These are phyloP conservation scores for Stenodera caucasica DNA, from an alignment of 2,888 invertebrate species.

Conservation along the genomic window DNA sequence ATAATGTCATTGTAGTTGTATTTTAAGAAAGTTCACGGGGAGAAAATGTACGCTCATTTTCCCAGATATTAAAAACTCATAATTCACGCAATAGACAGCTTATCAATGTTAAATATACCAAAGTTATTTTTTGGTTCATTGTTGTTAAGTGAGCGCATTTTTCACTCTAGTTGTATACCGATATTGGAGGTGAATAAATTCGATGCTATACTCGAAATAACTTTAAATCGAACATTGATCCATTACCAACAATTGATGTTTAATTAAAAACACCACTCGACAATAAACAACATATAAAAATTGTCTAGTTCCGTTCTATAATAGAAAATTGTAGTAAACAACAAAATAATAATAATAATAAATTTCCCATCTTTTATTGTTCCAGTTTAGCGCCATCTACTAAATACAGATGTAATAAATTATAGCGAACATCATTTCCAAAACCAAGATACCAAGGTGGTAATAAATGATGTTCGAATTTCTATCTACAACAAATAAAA, in stretches of 20 bases:
- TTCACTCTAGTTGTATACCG: conserved; percentile 23
- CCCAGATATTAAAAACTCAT: conserved; percentile 49
- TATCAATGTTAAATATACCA: conserved; percentile 42
- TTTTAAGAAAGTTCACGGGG: too few relatives aligned
- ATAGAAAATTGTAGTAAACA: neutral
- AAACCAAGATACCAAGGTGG: conserved; percentile 23
- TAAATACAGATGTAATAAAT: conserved; percentile 28
- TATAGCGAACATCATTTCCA: conserved; percentile 30
- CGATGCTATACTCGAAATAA: neutral
- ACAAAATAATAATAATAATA: neutral
- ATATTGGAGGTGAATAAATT: too few relatives aligned
- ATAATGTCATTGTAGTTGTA: too few relatives aligned
- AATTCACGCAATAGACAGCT: conserved; percentile 46
- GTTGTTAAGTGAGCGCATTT: conserved; percentile 38
- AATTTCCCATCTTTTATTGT: neutral
- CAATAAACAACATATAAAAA: too few relatives aligned
- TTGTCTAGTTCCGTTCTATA: too few relatives aligned
- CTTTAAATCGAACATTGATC: neutral
- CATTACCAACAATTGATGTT: neutral
- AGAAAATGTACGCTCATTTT: conserved; percentile 24
- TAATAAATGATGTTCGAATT: conserved; percentile 34
- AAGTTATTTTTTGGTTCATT: conserved; percentile 35
- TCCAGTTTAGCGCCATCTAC: neutral
- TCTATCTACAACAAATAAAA: conserved; percentile 27
- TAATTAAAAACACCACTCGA: neutral